Conservation (phyloP, 2,888 invertebrate genomes). For the Trissolcus brochymenae region DNA sequence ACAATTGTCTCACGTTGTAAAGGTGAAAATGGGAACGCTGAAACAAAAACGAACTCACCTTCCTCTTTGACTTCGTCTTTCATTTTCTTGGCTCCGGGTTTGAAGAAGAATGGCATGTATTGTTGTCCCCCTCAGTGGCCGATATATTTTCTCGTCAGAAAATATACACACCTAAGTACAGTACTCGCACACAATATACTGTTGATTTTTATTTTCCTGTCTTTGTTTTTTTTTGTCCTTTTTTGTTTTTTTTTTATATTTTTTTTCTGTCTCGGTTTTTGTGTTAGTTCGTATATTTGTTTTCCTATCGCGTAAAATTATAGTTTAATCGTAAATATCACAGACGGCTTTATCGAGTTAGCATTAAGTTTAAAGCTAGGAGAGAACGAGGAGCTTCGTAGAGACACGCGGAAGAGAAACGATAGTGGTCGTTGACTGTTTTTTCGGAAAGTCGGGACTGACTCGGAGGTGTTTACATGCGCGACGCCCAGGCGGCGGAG, state of each 20-base stretch:
- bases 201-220: conserved; percentile 8
- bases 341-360: conserved; percentile 29
- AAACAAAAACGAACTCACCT: conserved; percentile 39
- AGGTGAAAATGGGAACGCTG: background rate
- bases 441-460: conserved; percentile 14
- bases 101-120: conserved; percentile 43
- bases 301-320: no score
- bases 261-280: conserved; percentile 3
- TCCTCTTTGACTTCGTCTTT: conserved; percentile 32
- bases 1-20: no score
- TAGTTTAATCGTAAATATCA: conserved; percentile 35
- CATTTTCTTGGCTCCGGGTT: conserved; percentile 40
- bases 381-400: conserved; percentile 5
- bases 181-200: background rate
- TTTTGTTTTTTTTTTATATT: background rate
- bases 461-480: conserved; percentile 59
- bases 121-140: background rate
- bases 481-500: conserved; percentile 57
- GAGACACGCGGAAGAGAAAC: conserved; percentile 17
- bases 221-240: background rate
- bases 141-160: conserved; percentile 22
- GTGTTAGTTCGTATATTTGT: background rate
- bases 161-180: conserved; percentile 1
- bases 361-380: conserved; percentile 30
- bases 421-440: conserved; percentile 23